Base-by-base conservation (phyloP, 2,888 invertebrate genomes). In the Drosophila yooni region DNA sequence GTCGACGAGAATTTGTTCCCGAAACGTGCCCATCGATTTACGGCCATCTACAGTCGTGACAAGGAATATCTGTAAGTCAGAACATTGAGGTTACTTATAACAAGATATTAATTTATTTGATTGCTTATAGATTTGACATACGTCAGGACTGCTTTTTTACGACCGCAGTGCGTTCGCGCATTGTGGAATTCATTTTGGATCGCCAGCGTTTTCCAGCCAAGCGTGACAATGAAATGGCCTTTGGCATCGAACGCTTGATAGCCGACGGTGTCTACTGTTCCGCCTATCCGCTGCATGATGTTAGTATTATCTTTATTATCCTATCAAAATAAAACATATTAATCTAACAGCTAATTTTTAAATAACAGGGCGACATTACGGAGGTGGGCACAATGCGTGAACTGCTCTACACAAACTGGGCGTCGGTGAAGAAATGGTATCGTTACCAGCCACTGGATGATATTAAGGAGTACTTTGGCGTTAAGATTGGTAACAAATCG, bases 161-260 rank as follows among this genome's bases (percentile, higher is more conserved):
- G 50, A 95, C 97, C 5, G 96, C 97, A 2, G 96, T 97, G 51
- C 95, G 97, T 70, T 97, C 97, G 15, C 95, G 98, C 74, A 97
- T 99, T 74, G 97, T 98, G 0, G 97, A 98, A 93, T 98, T 98
- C 92, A 98, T 99, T 83, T 94, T 99, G 83, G 97, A 98, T 91
- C 94, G 98, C 73, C 97, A 97, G 93, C 95, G 96, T 89, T 98
- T 97, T 93, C 95, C 96, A 0, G 94, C 95, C 25, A 94, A 94
- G 57, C 88, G 92, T 1, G 92, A 94, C 29, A 96, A 97, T 88
- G 96, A 96, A 91, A 96, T 96, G 93, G 96, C 96, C 18, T 97
- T 97, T 93, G 98, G 98, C 27, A 96, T 97, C 76, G 94, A 96
- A 63, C 94, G 97, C 79, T 94, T 98, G 59, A 94, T 98, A 57